phyloP scores from a whole-genome alignment of 2,113 vertebrate genomes.

The Porphyrio hochstetteri region DNA sequence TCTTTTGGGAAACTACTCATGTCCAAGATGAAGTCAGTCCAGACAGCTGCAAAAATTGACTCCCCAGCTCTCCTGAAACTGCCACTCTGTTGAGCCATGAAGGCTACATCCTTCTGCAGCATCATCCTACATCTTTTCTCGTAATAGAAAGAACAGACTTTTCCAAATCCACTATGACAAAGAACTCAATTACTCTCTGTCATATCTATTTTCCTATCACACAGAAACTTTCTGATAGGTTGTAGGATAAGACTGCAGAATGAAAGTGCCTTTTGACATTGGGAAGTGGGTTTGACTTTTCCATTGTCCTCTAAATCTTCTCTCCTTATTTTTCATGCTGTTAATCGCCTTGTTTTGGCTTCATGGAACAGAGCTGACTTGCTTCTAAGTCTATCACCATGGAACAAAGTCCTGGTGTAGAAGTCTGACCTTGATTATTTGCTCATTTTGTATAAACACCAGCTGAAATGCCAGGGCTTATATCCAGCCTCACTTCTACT shows the following conservation, averaged over 20 bases:
- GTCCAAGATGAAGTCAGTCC: neutral
- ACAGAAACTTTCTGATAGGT: neutral
- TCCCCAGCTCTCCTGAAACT: neutral
- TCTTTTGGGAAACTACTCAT: neutral
- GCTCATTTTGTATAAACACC: neutral
- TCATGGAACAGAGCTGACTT: neutral
- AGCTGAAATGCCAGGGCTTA: neutral
- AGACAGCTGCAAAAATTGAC: neutral
- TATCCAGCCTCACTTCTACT: neutral
- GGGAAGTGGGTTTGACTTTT: neutral
- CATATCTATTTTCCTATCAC: neutral
- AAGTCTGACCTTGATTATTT: neutral
- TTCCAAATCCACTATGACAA: neutral
- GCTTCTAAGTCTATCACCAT: neutral
- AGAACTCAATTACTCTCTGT: neutral
- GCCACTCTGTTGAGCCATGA: rapidly evolving
- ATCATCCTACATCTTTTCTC: neutral
- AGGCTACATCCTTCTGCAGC: neutral
- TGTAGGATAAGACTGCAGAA: neutral
- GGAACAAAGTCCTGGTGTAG: neutral
- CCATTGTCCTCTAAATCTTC: neutral
- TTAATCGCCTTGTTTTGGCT: neutral
- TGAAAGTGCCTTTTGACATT: neutral
- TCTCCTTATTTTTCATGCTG: neutral
- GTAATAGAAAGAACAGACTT: neutral